Evolutionary conservation across 2,113 vertebrate genomes (phyloP).

Genomic region (Centropus bengalensis): DNA sequence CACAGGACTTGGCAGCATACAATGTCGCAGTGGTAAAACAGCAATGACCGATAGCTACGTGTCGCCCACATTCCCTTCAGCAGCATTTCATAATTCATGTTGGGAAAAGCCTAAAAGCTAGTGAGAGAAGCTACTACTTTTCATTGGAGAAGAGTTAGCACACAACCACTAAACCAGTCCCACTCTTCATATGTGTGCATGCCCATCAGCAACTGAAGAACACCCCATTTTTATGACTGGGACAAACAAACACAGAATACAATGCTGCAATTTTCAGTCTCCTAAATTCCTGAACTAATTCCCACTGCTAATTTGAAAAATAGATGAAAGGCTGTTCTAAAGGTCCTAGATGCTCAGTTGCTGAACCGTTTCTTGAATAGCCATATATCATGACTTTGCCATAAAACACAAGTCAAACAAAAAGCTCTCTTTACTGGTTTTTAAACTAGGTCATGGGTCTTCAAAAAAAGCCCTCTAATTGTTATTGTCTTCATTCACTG

Average conservation of each 20-base stretch:
- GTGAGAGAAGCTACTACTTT: not conserved
- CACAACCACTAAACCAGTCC: not conserved
- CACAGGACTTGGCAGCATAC: not conserved
- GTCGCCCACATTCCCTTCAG: not conserved
- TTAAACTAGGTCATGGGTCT: not conserved
- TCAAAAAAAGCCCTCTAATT: not conserved
- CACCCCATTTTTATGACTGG: not conserved
- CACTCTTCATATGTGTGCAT: accelerated
- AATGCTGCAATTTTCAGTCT: not conserved
- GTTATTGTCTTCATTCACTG: not conserved
- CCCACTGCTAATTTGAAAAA: not conserved
- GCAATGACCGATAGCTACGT: not conserved
- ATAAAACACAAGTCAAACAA: not conserved
- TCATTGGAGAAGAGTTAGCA: not conserved
- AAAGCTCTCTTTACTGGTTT: not conserved
- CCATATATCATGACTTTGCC: not conserved
- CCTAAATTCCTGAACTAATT: not conserved
- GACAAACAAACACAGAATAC: not conserved
- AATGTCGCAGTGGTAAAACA: not conserved
- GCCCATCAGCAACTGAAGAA: not conserved
- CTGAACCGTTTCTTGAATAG: not conserved
- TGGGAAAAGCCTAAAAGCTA: not conserved
- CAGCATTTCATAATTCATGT: not conserved
- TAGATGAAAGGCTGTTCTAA: not conserved
- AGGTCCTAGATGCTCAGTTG: not conserved